These are phyloP conservation scores for Dynastes tityus DNA, from an alignment of 2,888 invertebrate genomes.

Conservation along the genomic window DNA sequence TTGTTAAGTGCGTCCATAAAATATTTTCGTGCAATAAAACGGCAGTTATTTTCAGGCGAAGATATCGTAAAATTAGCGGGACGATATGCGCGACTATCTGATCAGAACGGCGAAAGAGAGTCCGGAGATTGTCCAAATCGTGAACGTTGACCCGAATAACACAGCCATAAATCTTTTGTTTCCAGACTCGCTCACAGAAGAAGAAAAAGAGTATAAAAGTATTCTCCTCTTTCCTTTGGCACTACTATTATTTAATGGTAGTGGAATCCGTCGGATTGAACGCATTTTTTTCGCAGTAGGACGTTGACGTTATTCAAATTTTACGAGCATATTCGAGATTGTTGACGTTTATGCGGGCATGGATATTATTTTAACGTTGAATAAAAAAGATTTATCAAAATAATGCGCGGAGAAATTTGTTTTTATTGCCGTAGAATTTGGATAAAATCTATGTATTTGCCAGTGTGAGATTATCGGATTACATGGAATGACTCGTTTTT, in stretches of 20 bases:
- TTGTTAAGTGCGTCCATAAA: background rate
- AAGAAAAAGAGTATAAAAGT: background rate
- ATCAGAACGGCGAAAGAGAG: too few species aligned
- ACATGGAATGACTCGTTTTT: too few species aligned
- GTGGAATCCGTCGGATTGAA: background rate
- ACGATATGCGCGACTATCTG: background rate
- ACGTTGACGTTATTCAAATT: slow-evolving; percentile 21
- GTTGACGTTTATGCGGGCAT: slow-evolving; percentile 12
- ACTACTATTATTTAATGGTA: slow-evolving; percentile 20
- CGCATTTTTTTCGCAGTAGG: background rate
- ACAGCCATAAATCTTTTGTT: slow-evolving; percentile 23
- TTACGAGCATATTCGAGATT: slow-evolving; percentile 22
- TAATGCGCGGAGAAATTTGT: background rate
- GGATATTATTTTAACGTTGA: slow-evolving; percentile 3
- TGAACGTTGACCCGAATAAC: slow-evolving; percentile 35
- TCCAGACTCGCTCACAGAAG: background rate
- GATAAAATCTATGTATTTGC: too few species aligned
- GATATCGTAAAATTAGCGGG: slow-evolving; percentile 8
- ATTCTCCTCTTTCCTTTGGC: background rate
- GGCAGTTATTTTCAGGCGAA: background rate
- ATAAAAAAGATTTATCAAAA: slow-evolving; percentile 9
- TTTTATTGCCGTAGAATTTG: too few species aligned
- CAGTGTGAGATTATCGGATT: too few species aligned
- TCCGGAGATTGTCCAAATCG: slow-evolving; percentile 12
- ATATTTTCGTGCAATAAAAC: slow-evolving; percentile 10